These are phyloP conservation scores for Cephonodes hylas DNA, from an alignment of 2,888 invertebrate genomes.

Conservation along the genomic window DNA sequence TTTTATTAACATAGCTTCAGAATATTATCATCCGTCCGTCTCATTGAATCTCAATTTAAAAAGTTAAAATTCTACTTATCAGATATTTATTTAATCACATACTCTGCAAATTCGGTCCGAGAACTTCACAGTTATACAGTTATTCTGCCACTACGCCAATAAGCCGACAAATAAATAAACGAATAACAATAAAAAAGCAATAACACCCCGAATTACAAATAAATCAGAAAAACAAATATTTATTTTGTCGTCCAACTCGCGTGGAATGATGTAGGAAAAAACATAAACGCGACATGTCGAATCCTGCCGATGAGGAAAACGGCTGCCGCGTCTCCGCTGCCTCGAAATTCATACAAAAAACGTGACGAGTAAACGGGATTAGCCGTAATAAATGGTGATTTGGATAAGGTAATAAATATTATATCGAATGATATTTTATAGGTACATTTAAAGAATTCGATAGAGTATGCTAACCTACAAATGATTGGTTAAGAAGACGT, in stretches of 20 bases:
- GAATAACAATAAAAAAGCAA: background rate
- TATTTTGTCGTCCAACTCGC: background rate
- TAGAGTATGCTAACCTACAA: too few relatives aligned
- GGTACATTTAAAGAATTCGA: too few relatives aligned
- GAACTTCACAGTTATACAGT: too few relatives aligned
- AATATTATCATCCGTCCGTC: too few relatives aligned
- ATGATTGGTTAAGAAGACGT: too few relatives aligned
- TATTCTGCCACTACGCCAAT: background rate
- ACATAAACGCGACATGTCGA: constrained; percentile 51
- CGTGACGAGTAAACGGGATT: constrained; percentile 49
- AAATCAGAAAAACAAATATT: background rate
- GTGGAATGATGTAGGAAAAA: constrained; percentile 38
- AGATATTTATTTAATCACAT: too few relatives aligned
- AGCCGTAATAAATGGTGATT: constrained; percentile 19
- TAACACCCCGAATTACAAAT: background rate
- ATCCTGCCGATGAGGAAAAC: constrained; percentile 50
- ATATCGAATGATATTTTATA: too few relatives aligned
- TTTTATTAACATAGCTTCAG: too few relatives aligned
- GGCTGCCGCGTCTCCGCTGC: constrained; percentile 40
- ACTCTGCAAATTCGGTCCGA: too few relatives aligned
- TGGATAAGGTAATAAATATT: constrained; percentile 14
- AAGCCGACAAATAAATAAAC: background rate
- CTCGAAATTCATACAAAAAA: constrained; percentile 62
- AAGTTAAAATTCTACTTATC: too few relatives aligned
- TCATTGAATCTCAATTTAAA: too few relatives aligned